Percentiles rank a stretch among this genome's conserved stretches.
These are phyloP conservation scores for Siphlonurus alternatus DNA, from an alignment of 2,888 invertebrate genomes.

Conservation along the genomic window DNA sequence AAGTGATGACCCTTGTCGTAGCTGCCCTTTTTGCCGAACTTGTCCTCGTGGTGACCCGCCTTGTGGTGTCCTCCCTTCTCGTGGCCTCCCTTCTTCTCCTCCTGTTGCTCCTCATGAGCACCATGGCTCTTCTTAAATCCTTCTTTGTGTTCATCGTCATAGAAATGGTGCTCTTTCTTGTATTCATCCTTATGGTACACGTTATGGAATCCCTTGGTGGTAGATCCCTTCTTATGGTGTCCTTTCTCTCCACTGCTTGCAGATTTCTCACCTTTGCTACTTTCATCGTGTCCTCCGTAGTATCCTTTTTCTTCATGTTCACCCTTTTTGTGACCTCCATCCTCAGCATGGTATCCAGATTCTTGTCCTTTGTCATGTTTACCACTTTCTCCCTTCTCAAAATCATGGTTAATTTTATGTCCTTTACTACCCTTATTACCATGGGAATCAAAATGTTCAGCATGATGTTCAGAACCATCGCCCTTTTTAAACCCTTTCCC, in stretches of 20 bases:
- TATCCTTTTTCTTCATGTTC: slow-evolving; percentile 36
- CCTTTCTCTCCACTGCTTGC: slow-evolving; percentile 38
- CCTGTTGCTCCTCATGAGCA: slow-evolving; percentile 35
- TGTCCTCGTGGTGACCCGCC: slow-evolving; percentile 32
- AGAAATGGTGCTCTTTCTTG: slow-evolving; percentile 60
- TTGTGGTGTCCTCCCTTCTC: slow-evolving; percentile 38
- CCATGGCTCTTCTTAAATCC: slow-evolving; percentile 48
- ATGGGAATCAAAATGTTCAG: not conserved
- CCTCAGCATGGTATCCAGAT: slow-evolving; percentile 32
- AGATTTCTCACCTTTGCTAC: slow-evolving; percentile 35
- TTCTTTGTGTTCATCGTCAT: slow-evolving; percentile 49
- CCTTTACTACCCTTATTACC: slow-evolving; percentile 20
- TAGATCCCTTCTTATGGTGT: slow-evolving; percentile 48
- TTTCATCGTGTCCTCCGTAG: slow-evolving; percentile 36
- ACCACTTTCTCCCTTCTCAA: slow-evolving; percentile 38
- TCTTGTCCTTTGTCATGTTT: slow-evolving; percentile 35
- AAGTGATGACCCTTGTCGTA: slow-evolving; percentile 38
- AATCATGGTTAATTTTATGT: slow-evolving; percentile 33
- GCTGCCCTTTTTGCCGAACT: slow-evolving; percentile 37
- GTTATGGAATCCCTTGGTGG: slow-evolving; percentile 52
- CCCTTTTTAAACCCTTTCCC: not conserved
- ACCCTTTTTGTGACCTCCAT: slow-evolving; percentile 34
- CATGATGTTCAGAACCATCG: not conserved
- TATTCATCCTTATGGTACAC: slow-evolving; percentile 60
- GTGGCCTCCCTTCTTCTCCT: slow-evolving; percentile 35